Evolutionary conservation across 2,888 invertebrate species (phyloP), one percentile per base, ranked within the genome.

Genomic region (Spodoptera littoralis): DNA sequence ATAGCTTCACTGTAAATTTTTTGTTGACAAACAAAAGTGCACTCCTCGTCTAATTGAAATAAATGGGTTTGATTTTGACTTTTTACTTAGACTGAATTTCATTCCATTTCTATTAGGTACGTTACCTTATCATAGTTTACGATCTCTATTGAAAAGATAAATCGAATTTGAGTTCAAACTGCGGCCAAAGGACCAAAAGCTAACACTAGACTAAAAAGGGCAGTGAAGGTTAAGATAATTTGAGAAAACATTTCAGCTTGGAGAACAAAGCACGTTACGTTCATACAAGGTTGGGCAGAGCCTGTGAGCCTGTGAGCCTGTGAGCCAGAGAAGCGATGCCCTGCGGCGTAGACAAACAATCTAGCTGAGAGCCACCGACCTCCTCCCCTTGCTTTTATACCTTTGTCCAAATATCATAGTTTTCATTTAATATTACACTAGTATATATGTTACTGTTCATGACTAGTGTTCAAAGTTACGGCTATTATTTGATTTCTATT

Each of bases 261-360:
- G 13, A 24, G 45, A 56, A 46, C 41, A 47, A 43, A 56, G 18
- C 24, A 47, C 13, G 13, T 44, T 44, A 44, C 4, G n/a, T 44
- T 44, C 44, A 13, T 44, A 44, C 8, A 13, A 44, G 36, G 36
- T 36, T 44, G n/a, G n/a, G 8, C n/a, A 44, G 44, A 52, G 44
- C 22, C 59, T 52, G 9, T 30, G 46, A 41, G 49, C 22, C 51
- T 48, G 56, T 52, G 42, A 43, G 47, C 45, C 43, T 52, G 18
- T 47, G 42, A 43, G 47, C 45, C 43, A 49, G 18, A 47, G 49
- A 24, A 53, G 46, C 44, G 50, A 27, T 53, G 47, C 60, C 53
- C 60, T 46, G 47, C 60, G 67, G 62, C 56, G 54, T 61, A 60
- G 48, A 12, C 63, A 73, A 76, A 76, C 77, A 76, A 73, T 76